Evolutionary conservation across 2,113 vertebrate genomes (phyloP), one percentile per base, ranked within the genome.

Genomic region (Rhombomys opimus): DNA sequence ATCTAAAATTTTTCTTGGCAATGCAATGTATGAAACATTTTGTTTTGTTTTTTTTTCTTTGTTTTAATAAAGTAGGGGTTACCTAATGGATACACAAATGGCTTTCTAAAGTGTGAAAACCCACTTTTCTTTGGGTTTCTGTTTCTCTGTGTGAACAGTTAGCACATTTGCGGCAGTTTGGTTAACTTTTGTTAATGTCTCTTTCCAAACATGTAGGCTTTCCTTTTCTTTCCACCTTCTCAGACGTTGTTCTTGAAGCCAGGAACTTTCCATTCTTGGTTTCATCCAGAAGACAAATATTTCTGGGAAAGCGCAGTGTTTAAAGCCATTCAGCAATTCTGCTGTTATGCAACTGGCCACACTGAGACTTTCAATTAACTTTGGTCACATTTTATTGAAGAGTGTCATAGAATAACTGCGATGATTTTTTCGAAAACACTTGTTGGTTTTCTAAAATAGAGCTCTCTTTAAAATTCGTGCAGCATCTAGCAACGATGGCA

Each of bases 181-280:
- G 50, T 76, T 87, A 86, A 78, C 92, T 95, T 73, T 82, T 87
- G 20, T 80, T 89, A 52, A 93, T 95, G 61, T 86, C 94, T 27
- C 61, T 73, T 90, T 96, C 94, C 85, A 41, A 54, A 54, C 80
- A 23, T 89, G 77, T 91, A 92, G 93, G 30, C 81, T 96, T 98
- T 95, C 94, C 87, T 97, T 96, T 93, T 93, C 90, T 94, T 97
- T 96, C 90, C 35, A 94, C 91, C 95, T 96, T 97, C 95, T 93
- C 76, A 92, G 93, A 94, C 95, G 73, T 93, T 97, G 72, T 95
- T 93, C 78, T 96, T 95, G 91, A 94, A 96, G 96, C 93, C 96
- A 95, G 94, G 97, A 98, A 98, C 95, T 98, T 98, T 97, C 97
- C 97, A 96, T 97, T 96, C 97, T 95, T 95, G 96, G 95, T 97